Evolutionary conservation across 2,797 vertebrate species (phyloP).

Genomic region (Sebastes oblongus): DNA sequence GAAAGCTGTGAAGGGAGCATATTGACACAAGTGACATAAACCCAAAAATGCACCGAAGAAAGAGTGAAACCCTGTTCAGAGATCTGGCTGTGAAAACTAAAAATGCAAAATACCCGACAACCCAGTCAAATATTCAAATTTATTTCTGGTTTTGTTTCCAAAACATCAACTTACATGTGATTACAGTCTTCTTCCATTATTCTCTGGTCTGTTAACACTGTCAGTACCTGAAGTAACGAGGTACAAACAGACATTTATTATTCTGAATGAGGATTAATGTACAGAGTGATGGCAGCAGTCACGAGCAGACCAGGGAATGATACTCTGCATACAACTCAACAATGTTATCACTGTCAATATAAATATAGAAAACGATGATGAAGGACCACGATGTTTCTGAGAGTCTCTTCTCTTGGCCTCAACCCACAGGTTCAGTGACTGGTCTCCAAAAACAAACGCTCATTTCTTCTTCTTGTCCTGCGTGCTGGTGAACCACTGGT

Average conservation of each 20-base stretch:
- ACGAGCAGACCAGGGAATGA: background rate
- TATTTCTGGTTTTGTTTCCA: background rate
- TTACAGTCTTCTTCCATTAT: background rate
- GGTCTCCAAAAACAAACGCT: background rate
- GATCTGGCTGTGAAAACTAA: background rate
- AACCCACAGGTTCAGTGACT: background rate
- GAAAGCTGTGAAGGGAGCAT: no score
- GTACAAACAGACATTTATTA: background rate
- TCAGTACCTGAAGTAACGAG: background rate
- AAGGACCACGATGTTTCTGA: background rate
- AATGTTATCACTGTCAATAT: slow-evolving; percentile 22
- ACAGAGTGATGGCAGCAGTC: slow-evolving; percentile 7
- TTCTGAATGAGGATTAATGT: background rate
- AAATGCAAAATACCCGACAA: background rate
- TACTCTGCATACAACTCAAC: background rate
- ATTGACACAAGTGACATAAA: background rate
- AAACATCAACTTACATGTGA: background rate
- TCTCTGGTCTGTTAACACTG: background rate
- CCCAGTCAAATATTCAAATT: background rate
- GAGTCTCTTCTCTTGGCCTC: slow-evolving; percentile 19
- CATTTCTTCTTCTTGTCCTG: slow-evolving; percentile 97
- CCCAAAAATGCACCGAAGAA: background rate
- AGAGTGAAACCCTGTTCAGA: background rate
- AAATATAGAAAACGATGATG: slow-evolving; percentile 50
- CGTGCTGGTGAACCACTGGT: slow-evolving; percentile 95